Conservation (phyloP, 2,888 invertebrate species). For the Keiferia lycopersicella region DNA sequence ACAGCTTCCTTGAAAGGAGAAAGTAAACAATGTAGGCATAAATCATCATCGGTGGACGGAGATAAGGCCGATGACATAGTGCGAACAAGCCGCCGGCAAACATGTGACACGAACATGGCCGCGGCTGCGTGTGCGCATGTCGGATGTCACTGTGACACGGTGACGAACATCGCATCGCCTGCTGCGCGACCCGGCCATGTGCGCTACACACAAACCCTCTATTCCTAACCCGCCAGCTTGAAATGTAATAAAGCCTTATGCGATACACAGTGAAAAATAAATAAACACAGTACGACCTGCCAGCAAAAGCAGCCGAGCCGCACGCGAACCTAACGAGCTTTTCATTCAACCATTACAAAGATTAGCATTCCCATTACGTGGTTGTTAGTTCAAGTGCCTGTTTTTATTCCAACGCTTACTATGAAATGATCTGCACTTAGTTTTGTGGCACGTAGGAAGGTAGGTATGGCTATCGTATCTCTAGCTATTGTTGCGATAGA, state of each 20-base stretch:
- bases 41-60: conserved; percentile 68
- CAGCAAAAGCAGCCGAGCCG: conserved; percentile 24
- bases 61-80: conserved; percentile 70
- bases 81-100: conserved; percentile 55
- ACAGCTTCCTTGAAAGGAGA: conserved; percentile 57
- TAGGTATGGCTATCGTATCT: neutral
- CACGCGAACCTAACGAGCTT: conserved; percentile 32
- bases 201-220: neutral
- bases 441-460: neutral
- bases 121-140: conserved; percentile 2
- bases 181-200: neutral
- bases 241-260: conserved; percentile 11
- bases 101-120: conserved; percentile 49
- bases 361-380: conserved; percentile 21
- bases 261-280: conserved; percentile 7
- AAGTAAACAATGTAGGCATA: conserved; percentile 64
- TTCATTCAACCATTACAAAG: conserved; percentile 26
- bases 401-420: conserved; percentile 29
- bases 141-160: conserved; percentile 17
- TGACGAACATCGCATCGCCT: conserved; percentile 22
- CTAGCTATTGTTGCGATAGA: neutral
- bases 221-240: conserved; percentile 4
- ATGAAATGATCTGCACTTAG: conserved; percentile 10
- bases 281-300: neutral
- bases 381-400: conserved; percentile 18